These are phyloP conservation scores for Strigops habroptila DNA, from an alignment of 2,113 vertebrate species.

Conservation along the genomic window DNA sequence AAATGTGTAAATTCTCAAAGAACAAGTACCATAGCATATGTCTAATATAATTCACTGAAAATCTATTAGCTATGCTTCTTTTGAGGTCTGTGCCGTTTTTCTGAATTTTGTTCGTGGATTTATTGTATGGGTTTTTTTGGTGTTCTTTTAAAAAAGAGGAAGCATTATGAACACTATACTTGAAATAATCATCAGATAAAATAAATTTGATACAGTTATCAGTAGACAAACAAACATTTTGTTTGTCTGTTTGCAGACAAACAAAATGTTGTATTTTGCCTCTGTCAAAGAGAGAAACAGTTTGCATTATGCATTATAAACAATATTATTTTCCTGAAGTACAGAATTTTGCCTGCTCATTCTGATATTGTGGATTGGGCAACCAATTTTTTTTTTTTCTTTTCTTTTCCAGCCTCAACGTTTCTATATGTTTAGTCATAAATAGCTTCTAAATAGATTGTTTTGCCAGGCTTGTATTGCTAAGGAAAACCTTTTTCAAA, in stretches of 20 bases:
- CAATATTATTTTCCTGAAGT: neutral
- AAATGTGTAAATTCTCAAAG: neutral
- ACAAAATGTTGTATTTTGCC: neutral
- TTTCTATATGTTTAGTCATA: neutral
- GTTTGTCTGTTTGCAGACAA: neutral
- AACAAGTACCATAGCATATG: neutral
- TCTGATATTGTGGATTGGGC: neutral
- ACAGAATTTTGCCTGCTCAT: neutral
- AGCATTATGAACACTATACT: neutral
- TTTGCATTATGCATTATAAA: neutral
- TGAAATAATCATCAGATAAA: neutral
- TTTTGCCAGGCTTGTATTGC: neutral
- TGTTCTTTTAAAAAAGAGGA: neutral
- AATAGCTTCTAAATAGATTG: neutral
- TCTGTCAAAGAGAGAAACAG: neutral
- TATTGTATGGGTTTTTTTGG: neutral
- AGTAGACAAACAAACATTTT: no score
- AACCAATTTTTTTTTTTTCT: neutral
- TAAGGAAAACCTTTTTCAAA: conserved; percentile 16
- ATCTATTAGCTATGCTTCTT: neutral
- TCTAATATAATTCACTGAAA: neutral
- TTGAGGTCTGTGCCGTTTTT: neutral
- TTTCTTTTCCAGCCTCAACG: neutral
- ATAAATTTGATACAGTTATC: neutral
- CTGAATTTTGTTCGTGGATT: neutral